Conservation (phyloP, 2,797 vertebrate genomes). For the Pseudochirops cupreus region DNA sequence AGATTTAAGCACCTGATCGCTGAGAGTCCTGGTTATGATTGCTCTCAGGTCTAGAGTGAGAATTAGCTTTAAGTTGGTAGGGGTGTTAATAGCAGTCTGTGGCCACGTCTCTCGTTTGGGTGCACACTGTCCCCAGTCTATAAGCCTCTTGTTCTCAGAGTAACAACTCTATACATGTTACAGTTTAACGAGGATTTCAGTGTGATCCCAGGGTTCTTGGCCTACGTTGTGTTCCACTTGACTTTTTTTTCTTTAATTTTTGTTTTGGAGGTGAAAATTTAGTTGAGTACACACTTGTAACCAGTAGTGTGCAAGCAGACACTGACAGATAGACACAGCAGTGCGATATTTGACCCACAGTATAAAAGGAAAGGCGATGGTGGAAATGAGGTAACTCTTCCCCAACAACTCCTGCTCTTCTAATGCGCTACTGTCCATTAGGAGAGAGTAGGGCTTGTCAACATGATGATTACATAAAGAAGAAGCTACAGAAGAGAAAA, state of each 20-base stretch:
- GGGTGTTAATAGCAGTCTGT: background rate
- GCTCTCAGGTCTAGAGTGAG: constrained; percentile 29
- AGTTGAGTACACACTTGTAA: constrained; percentile 31
- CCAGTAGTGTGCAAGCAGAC: constrained; percentile 72
- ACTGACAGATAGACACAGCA: constrained; percentile 80
- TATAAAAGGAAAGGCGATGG: constrained; percentile 82
- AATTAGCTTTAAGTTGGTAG: constrained; percentile 40
- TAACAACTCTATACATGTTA: constrained; percentile 50
- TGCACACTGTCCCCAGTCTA: constrained; percentile 20
- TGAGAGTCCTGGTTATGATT: constrained; percentile 51
- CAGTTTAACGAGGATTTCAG: constrained; percentile 54
- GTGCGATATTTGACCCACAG: constrained; percentile 78
- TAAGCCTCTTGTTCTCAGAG: background rate
- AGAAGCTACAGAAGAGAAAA: constrained; percentile 90
- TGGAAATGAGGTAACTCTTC: constrained; percentile 87
- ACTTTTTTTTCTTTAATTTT: constrained; percentile 49
- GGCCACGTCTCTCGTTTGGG: background rate
- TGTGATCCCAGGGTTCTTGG: fast-evolving
- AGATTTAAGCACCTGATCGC: background rate
- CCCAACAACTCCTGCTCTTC: constrained; percentile 86
- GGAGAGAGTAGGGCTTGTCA: constrained; percentile 86
- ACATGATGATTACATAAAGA: constrained; percentile 89
- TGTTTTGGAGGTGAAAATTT: constrained; percentile 56
- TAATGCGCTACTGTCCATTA: constrained; percentile 83
- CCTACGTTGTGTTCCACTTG: constrained; percentile 60